Evolutionary conservation across 2,888 invertebrate species (phyloP), one percentile per base, ranked within the genome.

Genomic region (Perizoma flavofasciatum): DNA sequence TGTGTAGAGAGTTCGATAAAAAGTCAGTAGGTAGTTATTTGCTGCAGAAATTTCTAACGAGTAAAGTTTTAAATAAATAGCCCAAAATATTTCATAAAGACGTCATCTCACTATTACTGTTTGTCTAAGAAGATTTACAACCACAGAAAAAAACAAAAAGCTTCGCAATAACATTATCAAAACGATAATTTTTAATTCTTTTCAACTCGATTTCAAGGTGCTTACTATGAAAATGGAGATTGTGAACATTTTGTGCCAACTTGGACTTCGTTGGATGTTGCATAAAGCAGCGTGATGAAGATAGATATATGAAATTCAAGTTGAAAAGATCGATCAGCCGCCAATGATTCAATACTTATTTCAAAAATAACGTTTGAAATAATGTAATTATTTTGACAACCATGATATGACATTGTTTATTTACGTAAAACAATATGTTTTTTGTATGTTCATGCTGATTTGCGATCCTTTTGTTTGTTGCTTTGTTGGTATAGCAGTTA

Each of bases 281-380:
- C 69, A 60, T 61, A 48, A 79, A 81, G 79, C 79, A 61, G 73
- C 73, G 81, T 75, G 73, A 68, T 32, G 40, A 56, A 68, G 22
- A 56, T 22, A 22, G 22, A 22, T 22, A 22, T 22, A 22, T 61
- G 67, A 68, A 64, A 64, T 71, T 85, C 85, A 86, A 88, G 88
- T 89, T 88, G 85, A 82, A 85, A 85, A 84, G 83, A 82, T 75
- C 74, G 82, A 81, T 78, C 78, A 75, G 72, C 83, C 84, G 86
- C 78, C 88, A 88, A 89, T 82, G 82, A 84, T 83, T 86, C 83
- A 73, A 66, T 56, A 41, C 8, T 45, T n/a, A n/a, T n/a, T n/a
- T n/a, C n/a, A n/a, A n/a, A n/a, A n/a, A n/a, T n/a, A n/a, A n/a
- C 32, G 45, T 9, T 22, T 9, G 45, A 32, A 41, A 41, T 4